Evolutionary conservation across 2,113 vertebrate species (phyloP).

Genomic region (Heptranchias perlo): DNA sequence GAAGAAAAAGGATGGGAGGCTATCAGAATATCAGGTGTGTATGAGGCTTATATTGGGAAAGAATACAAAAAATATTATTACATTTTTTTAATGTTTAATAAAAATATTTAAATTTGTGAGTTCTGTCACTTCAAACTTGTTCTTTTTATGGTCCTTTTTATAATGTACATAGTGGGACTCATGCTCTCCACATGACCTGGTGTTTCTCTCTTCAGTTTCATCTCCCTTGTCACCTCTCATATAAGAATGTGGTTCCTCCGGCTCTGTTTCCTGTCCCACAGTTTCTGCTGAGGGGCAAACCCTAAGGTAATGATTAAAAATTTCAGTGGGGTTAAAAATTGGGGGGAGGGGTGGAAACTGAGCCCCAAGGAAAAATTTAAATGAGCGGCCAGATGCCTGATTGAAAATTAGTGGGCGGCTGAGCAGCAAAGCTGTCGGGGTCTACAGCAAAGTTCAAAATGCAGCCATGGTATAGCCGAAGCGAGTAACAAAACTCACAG

Average conservation of each 20-base stretch:
- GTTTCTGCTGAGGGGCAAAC: neutral
- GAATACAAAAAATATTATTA: neutral
- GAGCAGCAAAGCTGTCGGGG: neutral
- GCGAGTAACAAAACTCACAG: neutral
- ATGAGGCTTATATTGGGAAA: neutral
- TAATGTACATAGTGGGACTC: neutral
- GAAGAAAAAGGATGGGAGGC: too few species aligned
- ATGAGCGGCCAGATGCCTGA: neutral
- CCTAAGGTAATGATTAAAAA: neutral
- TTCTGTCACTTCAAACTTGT: too few species aligned
- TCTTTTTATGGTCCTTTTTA: neutral
- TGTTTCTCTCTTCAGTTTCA: neutral
- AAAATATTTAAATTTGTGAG: neutral
- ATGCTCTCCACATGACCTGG: neutral
- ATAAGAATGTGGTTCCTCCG: neutral
- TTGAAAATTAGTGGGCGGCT: neutral
- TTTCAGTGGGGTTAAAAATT: neutral
- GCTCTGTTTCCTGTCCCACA: neutral
- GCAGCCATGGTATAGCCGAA: neutral
- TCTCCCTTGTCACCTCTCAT: neutral
- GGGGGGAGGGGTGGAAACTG: neutral
- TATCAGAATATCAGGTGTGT: neutral
- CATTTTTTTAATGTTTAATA: neutral
- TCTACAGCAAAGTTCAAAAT: neutral
- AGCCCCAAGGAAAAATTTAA: neutral